Evolutionary conservation across 1,140 invertebrate genomes (phyloP).

Genomic region (Plectrocnemia conspersa): DNA sequence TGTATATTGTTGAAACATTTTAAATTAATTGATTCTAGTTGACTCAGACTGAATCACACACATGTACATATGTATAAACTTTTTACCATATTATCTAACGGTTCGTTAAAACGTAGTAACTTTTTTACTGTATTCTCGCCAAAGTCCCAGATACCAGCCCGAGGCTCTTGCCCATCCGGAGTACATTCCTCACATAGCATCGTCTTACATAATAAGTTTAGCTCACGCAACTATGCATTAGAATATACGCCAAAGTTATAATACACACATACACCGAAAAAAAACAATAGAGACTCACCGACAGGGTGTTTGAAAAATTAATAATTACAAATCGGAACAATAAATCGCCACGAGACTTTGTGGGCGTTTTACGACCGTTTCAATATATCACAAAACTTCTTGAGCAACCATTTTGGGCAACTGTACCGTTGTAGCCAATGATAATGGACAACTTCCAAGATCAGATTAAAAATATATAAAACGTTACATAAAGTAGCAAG

Average conservation of each 20-base stretch:
- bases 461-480: neutral
- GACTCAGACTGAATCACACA: neutral
- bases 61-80: neutral
- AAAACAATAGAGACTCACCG: neutral
- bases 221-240: neutral
- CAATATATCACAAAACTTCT: neutral
- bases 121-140: neutral
- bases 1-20: too few species aligned
- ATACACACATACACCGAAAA: neutral
- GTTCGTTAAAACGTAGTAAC: too few species aligned
- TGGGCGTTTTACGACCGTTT: neutral
- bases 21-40: neutral
- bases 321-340: neutral
- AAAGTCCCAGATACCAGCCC: neutral
- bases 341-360: neutral
- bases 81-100: neutral
- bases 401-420: neutral
- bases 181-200: conserved; percentile 16
- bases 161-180: neutral
- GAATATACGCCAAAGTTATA: too few species aligned
- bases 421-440: neutral
- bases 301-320: neutral
- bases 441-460: neutral
- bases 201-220: conserved; percentile 13
- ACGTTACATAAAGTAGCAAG: too few species aligned